phyloP scores from a whole-genome alignment of 2,888 invertebrate genomes.

The Parasteatoda lunata region DNA sequence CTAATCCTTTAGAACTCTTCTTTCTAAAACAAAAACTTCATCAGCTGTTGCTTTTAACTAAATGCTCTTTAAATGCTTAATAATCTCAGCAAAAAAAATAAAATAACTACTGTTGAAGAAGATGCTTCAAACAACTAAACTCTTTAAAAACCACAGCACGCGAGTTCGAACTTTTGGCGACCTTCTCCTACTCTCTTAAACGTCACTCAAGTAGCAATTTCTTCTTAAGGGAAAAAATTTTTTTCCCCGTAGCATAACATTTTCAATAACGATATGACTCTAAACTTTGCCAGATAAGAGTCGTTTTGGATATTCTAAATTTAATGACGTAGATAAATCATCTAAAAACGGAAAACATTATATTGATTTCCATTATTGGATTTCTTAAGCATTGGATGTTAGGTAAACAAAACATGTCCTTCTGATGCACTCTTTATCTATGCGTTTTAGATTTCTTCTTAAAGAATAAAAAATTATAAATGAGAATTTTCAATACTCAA shows the following conservation, averaged over 20 bases:
- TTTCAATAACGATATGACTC: slow-evolving; percentile 5
- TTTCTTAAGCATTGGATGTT: slow-evolving; percentile 1
- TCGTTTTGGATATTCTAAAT: background rate
- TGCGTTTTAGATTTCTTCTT: background rate
- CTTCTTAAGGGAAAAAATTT: background rate
- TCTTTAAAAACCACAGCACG: no score
- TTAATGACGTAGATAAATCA: slow-evolving; percentile 3
- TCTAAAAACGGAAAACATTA: background rate
- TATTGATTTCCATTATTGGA: background rate
- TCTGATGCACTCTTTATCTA: background rate
- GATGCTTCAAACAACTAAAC: no score
- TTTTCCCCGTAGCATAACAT: background rate
- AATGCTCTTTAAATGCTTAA: no score
- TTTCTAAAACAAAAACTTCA: no score
- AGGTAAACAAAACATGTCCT: slow-evolving; percentile 5
- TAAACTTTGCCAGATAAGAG: background rate
- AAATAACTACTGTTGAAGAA: no score
- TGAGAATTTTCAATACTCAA: background rate
- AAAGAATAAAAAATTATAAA: background rate
- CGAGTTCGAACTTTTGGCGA: no score
- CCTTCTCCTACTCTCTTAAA: background rate
- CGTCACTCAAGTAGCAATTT: background rate
- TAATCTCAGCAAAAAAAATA: no score
- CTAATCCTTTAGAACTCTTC: no score
- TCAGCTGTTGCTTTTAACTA: no score